Evolutionary conservation across 2,113 vertebrate species (phyloP).

Genomic region (Bucco capensis): DNA sequence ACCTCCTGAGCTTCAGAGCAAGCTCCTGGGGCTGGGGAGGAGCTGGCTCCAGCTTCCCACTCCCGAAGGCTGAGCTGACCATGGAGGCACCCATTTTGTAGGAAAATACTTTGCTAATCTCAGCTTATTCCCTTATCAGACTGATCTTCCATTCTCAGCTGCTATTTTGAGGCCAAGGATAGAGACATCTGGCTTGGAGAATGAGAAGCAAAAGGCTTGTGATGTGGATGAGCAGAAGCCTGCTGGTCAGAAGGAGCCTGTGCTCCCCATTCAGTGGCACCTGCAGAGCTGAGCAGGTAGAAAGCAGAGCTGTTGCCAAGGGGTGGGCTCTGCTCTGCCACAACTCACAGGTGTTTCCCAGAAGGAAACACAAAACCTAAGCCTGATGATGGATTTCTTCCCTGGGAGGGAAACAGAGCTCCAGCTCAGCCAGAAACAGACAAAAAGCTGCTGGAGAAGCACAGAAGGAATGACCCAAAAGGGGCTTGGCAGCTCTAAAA

Average conservation of each 20-base stretch:
- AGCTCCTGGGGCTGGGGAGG: too few relatives aligned
- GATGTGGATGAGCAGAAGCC: neutral
- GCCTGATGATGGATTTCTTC: neutral
- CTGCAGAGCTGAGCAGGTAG: neutral
- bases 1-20: rapidly evolving
- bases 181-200: neutral
- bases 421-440: rapidly evolving
- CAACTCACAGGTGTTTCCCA: rapidly evolving
- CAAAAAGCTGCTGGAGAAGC: neutral
- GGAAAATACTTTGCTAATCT: neutral
- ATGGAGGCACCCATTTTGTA: rapidly evolving
- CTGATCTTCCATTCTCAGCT: neutral
- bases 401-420: neutral
- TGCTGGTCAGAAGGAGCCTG: neutral
- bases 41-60: too few relatives aligned
- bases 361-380: neutral
- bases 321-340: neutral
- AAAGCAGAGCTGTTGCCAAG: neutral
- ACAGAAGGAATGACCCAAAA: neutral
- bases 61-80: neutral
- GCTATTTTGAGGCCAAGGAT: neutral
- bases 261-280: rapidly evolving
- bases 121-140: neutral
- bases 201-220: rapidly evolving
- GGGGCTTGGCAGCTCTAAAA: neutral